These are phyloP conservation scores for Eurystomus glaucurus DNA, from an alignment of 2,797 vertebrate genomes.

Conservation along the genomic window DNA sequence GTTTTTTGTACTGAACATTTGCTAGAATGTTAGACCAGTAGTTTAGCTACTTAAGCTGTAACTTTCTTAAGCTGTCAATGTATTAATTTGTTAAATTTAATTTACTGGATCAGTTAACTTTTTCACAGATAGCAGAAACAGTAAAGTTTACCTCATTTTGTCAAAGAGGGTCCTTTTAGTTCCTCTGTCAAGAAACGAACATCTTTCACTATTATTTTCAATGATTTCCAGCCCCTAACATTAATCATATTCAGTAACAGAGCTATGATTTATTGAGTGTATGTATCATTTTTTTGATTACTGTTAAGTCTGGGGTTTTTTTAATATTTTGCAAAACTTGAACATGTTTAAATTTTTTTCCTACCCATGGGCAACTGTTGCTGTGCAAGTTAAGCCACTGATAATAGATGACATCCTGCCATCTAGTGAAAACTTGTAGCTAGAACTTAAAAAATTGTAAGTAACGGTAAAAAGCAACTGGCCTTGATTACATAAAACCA, in stretches of 20 bases:
- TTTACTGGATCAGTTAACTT: neutral
- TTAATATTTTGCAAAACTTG: neutral
- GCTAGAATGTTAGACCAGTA: neutral
- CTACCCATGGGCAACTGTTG: neutral
- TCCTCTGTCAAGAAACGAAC: neutral
- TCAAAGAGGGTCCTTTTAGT: neutral
- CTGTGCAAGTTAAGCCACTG: neutral
- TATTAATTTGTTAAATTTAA: neutral
- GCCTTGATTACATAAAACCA: neutral
- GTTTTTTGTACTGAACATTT: neutral
- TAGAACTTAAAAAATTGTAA: neutral
- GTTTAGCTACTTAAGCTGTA: neutral
- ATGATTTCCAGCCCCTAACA: neutral
- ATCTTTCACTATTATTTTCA: neutral
- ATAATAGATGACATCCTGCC: conserved; percentile 71
- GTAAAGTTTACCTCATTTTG: neutral
- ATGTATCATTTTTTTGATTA: neutral
- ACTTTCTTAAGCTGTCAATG: neutral
- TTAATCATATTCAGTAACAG: neutral
- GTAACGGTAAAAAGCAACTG: neutral
- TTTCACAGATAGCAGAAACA: neutral
- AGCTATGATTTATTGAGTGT: neutral
- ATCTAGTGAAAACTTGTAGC: conserved; percentile 79
- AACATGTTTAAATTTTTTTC: neutral
- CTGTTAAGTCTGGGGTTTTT: neutral